These are phyloP conservation scores for Aulostomus chinensis DNA, from an alignment of 2,797 vertebrate genomes.

Conservation along the genomic window DNA sequence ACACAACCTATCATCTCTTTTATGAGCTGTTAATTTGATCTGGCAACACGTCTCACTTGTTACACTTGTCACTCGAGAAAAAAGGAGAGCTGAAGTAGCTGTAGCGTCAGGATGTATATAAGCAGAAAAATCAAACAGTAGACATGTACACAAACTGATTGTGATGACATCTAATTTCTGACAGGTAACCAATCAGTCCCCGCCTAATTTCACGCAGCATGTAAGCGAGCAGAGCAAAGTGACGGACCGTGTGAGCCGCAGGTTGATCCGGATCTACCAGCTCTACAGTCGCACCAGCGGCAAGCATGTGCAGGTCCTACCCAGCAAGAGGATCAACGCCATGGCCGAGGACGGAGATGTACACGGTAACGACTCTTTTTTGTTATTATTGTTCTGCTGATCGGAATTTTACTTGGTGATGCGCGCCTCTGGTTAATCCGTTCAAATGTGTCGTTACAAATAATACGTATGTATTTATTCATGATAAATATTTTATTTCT, in stretches of 20 bases:
- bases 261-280: conserved; percentile 98
- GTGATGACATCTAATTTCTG: conserved; percentile 90
- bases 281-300: conserved; percentile 99
- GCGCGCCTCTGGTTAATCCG: no score
- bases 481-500: no score
- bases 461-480: no score
- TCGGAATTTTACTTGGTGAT: no score
- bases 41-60: conserved; percentile 33
- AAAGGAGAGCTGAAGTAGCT: conserved; percentile 28
- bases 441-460: no score
- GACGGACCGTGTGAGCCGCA: conserved; percentile 97
- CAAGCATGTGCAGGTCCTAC: conserved; percentile 97
- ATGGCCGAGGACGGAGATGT: conserved; percentile 97
- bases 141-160: conserved; percentile 65
- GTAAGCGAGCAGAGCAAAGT: conserved; percentile 99
- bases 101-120: conserved; percentile 3
- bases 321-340: conserved; percentile 99
- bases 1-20: conserved; percentile 56
- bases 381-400: no score
- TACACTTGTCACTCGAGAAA: conserved; percentile 24
- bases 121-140: no score
- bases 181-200: conserved; percentile 99
- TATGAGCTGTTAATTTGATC: conserved; percentile 37
- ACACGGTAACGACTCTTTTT: conserved; percentile 87
- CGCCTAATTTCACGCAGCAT: conserved; percentile 99